Evolutionary conservation across 2,797 vertebrate species (phyloP).

Genomic region (Mionectes olivaceus): DNA sequence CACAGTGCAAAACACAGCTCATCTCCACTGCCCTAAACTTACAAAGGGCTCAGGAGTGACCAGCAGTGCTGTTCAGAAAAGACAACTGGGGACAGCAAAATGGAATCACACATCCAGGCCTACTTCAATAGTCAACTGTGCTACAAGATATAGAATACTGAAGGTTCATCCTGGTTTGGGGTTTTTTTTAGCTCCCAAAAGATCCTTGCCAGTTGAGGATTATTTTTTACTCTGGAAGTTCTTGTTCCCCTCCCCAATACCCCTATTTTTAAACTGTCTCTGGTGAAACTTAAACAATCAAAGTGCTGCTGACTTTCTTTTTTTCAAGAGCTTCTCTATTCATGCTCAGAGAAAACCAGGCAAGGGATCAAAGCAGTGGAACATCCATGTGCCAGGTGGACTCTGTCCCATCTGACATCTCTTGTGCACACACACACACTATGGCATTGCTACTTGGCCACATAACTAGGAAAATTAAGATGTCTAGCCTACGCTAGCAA

Average conservation of each 20-base stretch:
- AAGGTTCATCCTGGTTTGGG: background rate
- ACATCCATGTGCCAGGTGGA: constrained; percentile 53
- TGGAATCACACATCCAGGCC: background rate
- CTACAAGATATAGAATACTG: background rate
- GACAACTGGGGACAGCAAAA: background rate
- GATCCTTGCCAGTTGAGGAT: background rate
- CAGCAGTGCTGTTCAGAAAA: background rate
- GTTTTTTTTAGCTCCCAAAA: background rate
- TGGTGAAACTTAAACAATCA: background rate
- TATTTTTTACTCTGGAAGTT: constrained; percentile 1
- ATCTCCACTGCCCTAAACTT: background rate
- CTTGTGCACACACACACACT: constrained; percentile 43
- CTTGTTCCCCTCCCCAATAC: background rate
- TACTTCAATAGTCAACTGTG: background rate
- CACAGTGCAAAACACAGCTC: background rate
- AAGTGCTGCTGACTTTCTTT: background rate
- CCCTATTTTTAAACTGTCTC: constrained; percentile 33
- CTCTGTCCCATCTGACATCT: constrained; percentile 70
- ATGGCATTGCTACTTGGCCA: constrained; percentile 59
- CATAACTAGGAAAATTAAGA: constrained; percentile 70
- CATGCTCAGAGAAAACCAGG: constrained; percentile 60
- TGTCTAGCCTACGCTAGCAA: background rate
- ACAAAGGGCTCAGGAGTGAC: background rate
- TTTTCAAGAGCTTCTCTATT: constrained; percentile 33
- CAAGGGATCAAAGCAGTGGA: constrained; percentile 59